Evolutionary conservation across 2,113 vertebrate species (phyloP).

Genomic region (Myrmophylax atrothorax): DNA sequence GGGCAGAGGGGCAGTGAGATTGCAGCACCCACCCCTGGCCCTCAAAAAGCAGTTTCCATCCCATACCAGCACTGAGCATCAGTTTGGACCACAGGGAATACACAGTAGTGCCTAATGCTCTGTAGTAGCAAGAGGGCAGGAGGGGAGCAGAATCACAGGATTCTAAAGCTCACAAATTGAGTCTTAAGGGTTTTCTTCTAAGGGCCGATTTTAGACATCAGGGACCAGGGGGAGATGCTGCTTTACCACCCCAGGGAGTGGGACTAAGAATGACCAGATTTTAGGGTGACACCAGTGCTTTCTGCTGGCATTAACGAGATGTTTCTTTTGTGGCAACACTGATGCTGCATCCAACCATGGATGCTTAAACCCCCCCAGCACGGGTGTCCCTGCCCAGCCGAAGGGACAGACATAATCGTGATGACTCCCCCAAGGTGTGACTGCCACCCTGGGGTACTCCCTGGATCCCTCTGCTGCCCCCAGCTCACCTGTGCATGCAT

Average conservation of each 20-base stretch:
- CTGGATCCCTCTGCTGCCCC: not conserved
- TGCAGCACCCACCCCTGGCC: too few relatives aligned
- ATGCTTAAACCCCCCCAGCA: too few relatives aligned
- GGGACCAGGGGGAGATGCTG: not conserved
- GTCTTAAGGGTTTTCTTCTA: too few relatives aligned
- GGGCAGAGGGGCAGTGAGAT: not conserved
- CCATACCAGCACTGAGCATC: accelerated
- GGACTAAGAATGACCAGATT: accelerated
- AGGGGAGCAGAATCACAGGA: not conserved
- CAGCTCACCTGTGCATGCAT: conserved; percentile 80
- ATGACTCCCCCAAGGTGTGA: too few relatives aligned
- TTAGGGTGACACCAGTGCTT: not conserved
- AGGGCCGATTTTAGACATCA: too few relatives aligned
- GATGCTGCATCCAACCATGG: not conserved
- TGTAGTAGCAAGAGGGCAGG: too few relatives aligned
- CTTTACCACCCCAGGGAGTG: accelerated
- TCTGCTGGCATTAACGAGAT: accelerated
- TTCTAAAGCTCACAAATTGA: too few relatives aligned
- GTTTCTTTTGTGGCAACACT: not conserved
- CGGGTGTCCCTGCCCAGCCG: accelerated
- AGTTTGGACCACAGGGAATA: accelerated
- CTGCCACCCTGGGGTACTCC: accelerated
- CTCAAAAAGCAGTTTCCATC: not conserved
- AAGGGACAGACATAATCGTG: accelerated
- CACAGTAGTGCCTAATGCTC: accelerated